Conservation (phyloP, 2,797 vertebrate species). For the Xiphorhynchus erythropygius region DNA sequence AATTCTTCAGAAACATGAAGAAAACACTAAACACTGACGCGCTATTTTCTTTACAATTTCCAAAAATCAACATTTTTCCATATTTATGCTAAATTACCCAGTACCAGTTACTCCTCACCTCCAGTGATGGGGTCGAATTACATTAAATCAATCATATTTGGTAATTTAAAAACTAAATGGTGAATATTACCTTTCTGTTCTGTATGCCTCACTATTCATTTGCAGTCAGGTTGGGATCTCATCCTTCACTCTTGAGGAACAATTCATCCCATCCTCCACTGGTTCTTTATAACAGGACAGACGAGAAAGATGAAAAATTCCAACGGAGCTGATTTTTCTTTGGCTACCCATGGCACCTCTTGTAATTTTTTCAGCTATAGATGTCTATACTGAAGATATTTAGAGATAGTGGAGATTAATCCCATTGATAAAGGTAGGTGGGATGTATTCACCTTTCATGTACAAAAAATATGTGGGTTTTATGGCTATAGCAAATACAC, state of each 20-base stretch:
- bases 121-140: neutral
- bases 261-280: neutral
- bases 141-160: neutral
- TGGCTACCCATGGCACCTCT: neutral
- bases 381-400: neutral
- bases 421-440: neutral
- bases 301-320: neutral
- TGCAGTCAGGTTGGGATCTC: neutral
- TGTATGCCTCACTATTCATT: neutral
- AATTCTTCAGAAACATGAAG: neutral
- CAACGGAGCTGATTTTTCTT: neutral
- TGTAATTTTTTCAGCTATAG: neutral
- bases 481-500: neutral
- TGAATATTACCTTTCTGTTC: neutral
- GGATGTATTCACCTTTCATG: neutral
- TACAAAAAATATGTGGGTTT: neutral
- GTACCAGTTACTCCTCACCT: neutral
- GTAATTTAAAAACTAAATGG: neutral
- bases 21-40: neutral
- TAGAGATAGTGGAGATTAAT: neutral
- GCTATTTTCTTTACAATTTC: neutral
- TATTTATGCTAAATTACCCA: neutral
- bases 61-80: neutral
- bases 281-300: neutral
- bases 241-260: neutral